These are phyloP conservation scores for Artemia sinica DNA, from an alignment of 2,888 invertebrate genomes.

Conservation along the genomic window DNA sequence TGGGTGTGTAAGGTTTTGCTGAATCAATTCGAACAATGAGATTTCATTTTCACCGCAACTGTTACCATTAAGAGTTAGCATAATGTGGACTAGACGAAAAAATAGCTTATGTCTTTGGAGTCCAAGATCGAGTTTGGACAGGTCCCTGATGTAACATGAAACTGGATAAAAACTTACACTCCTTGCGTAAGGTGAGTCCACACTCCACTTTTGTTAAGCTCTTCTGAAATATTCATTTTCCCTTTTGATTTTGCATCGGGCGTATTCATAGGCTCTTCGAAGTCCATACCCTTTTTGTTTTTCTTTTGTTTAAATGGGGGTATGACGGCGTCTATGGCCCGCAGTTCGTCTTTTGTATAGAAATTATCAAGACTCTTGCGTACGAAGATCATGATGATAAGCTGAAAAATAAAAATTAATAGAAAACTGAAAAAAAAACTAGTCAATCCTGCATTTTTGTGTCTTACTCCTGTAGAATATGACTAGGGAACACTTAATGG, in stretches of 20 bases:
- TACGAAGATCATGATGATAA: conserved; percentile 40
- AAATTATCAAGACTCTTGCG: conserved; percentile 38
- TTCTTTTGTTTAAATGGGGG: conserved; percentile 37
- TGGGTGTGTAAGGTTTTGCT: too few species aligned
- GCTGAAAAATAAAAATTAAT: conserved; percentile 29
- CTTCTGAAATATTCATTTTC: conserved; percentile 37
- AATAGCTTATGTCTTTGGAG: too few species aligned
- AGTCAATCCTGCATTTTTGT: not conserved
- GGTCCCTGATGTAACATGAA: too few species aligned
- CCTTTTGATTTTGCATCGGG: conserved; percentile 27
- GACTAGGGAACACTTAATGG: not conserved
- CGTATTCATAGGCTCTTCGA: conserved; percentile 37
- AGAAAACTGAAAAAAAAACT: not conserved
- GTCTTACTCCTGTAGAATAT: not conserved
- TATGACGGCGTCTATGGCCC: conserved; percentile 40
- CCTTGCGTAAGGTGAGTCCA: conserved; percentile 32
- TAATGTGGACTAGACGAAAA: too few species aligned
- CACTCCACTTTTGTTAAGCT: conserved; percentile 36
- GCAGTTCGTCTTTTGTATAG: conserved; percentile 38
- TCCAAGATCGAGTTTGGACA: too few species aligned
- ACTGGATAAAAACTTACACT: not conserved
- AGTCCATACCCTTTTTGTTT: conserved; percentile 29
- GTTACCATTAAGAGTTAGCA: too few species aligned
- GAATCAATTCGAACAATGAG: too few species aligned
- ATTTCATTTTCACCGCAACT: too few species aligned